These are phyloP conservation scores for Arion vulgaris DNA, from an alignment of 1,140 invertebrate genomes.

Conservation along the genomic window DNA sequence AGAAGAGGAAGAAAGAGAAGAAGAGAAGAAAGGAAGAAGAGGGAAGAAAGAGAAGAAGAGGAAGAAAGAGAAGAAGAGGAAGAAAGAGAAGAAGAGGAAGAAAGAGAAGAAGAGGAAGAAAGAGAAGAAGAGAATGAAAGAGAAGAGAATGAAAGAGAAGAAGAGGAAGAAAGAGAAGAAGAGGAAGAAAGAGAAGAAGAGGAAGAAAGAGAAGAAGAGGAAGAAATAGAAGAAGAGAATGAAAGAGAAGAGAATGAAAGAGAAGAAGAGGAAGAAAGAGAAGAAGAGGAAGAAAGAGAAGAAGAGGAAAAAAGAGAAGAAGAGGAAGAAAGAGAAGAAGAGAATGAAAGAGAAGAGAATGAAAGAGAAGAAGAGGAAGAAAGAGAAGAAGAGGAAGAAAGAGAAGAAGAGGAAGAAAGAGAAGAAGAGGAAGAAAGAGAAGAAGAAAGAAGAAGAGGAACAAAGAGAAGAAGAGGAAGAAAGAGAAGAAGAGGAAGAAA, in stretches of 20 bases:
- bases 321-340: too few species aligned
- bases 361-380: too few species aligned
- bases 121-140: not conserved
- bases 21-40: not conserved
- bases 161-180: too few species aligned
- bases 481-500: not conserved
- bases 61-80: not conserved
- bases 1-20: conserved; percentile 3
- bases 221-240: not conserved
- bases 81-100: not conserved
- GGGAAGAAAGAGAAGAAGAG: not conserved
- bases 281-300: too few species aligned
- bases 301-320: too few species aligned
- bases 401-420: not conserved
- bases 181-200: not conserved
- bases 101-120: not conserved
- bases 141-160: not conserved
- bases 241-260: not conserved
- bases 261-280: too few species aligned
- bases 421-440: not conserved
- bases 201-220: not conserved
- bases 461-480: not conserved
- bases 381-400: not conserved
- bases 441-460: not conserved
- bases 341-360: too few species aligned